phyloP scores from a whole-genome alignment of 1,140 invertebrate species.

The Triops longicaudatus region DNA sequence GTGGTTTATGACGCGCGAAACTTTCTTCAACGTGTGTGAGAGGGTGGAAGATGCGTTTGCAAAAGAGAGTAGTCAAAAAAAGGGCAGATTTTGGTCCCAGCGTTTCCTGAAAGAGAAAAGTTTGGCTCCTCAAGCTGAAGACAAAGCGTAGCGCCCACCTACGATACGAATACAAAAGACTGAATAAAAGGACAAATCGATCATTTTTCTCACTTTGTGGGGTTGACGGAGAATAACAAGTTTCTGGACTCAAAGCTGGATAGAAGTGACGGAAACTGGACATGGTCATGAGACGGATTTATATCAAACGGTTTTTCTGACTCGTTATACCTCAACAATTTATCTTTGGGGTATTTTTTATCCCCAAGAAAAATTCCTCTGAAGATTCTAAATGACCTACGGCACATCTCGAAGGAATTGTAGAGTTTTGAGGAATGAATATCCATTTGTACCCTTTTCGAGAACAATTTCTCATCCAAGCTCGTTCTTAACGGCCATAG shows the following conservation, averaged over 20 bases:
- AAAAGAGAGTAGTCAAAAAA: not conserved
- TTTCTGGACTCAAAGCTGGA: not conserved
- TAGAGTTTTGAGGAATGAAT: not conserved
- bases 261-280: not conserved
- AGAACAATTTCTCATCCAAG: not conserved
- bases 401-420: too few relatives aligned
- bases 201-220: not conserved
- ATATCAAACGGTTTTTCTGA: not conserved
- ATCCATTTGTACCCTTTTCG: not conserved
- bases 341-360: not conserved
- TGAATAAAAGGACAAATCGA: not conserved
- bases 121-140: not conserved
- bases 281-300: not conserved
- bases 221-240: not conserved
- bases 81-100: not conserved
- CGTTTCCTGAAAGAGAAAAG: not conserved
- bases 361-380: not conserved
- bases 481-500: too few relatives aligned
- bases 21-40: not conserved
- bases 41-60: not conserved
- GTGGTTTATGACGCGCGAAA: conserved; percentile 3
- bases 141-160: not conserved
- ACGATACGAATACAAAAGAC: not conserved
- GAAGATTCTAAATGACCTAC: not conserved
- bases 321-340: not conserved